These are phyloP conservation scores for Lacerta viridis DNA, from an alignment of 2,797 vertebrate genomes.

Conservation along the genomic window DNA sequence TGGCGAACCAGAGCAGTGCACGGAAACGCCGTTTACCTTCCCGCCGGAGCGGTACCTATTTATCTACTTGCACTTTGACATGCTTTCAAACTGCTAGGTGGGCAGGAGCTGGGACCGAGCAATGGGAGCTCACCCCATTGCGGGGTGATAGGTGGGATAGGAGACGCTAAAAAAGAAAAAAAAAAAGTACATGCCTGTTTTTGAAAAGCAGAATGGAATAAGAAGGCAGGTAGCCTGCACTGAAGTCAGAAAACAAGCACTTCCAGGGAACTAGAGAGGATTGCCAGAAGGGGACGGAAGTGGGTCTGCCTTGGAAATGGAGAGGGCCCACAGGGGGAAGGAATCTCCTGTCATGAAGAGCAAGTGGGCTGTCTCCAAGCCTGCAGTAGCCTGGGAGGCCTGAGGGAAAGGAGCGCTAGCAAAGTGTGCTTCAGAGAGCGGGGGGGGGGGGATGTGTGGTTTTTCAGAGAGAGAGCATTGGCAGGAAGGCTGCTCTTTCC, in stretches of 20 bases:
- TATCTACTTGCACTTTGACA: too few relatives aligned
- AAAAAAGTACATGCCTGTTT: neutral
- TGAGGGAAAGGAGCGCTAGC: constrained; percentile 13
- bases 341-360: neutral
- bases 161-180: neutral
- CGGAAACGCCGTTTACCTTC: too few relatives aligned
- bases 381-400: constrained; percentile 19
- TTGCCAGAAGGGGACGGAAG: neutral
- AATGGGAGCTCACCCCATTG: too few relatives aligned
- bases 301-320: neutral
- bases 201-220: neutral
- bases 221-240: neutral
- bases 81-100: too few relatives aligned
- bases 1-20: too few relatives aligned
- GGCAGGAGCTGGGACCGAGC: too few relatives aligned
- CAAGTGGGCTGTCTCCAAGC: constrained; percentile 4
- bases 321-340: neutral
- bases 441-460: neutral
- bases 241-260: neutral
- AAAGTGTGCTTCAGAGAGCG: neutral
- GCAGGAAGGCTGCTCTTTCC: neutral
- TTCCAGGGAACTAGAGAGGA: neutral
- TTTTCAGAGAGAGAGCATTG: neutral
- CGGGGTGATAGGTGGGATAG: too few relatives aligned
- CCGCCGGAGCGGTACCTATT: too few relatives aligned